A percentile compares a stretch with the other conserved stretches of the same genome.
Evolutionary conservation across 2,888 invertebrate genomes (phyloP).

Genomic region (Pterostichus niger): DNA sequence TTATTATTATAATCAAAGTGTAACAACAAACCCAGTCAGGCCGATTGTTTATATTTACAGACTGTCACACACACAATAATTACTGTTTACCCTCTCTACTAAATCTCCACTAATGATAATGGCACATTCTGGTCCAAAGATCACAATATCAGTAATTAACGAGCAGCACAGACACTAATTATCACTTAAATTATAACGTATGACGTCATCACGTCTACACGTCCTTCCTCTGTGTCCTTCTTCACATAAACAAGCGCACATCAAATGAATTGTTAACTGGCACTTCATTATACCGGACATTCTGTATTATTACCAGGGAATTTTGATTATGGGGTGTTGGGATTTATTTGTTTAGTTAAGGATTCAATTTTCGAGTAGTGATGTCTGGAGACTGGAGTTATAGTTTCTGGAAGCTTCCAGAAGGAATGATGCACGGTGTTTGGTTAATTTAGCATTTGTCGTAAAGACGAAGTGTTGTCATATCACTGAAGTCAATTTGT

Average conservation of each 20-base stretch:
- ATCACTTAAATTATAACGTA: slow-evolving; percentile 48
- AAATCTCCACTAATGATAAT: slow-evolving; percentile 19
- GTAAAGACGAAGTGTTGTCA: too few relatives aligned
- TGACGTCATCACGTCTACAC: slow-evolving; percentile 24
- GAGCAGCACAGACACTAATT: slow-evolving; percentile 14
- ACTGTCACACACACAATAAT: neutral
- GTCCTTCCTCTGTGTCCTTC: neutral
- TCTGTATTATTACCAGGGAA: neutral
- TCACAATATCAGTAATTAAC: slow-evolving; percentile 41
- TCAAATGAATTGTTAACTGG: slow-evolving; percentile 15
- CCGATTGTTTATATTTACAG: neutral
- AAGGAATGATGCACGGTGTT: too few relatives aligned
- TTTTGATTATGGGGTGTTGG: too few relatives aligned
- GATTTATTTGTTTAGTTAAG: slow-evolving; percentile 19
- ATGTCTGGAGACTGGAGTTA: too few relatives aligned
- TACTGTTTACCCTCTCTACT: slow-evolving; percentile 6
- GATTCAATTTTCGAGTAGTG: slow-evolving; percentile 8
- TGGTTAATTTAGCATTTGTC: too few relatives aligned
- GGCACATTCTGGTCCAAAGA: slow-evolving; percentile 20
- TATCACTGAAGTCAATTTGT: too few relatives aligned
- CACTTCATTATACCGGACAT: neutral
- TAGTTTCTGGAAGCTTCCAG: too few relatives aligned
- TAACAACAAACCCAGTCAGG: too few relatives aligned
- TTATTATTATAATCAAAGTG: too few relatives aligned
- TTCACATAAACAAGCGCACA: neutral